Percentiles rank a stretch among this genome's conserved stretches.
Evolutionary conservation across 2,888 invertebrate genomes (phyloP).

Genomic region (Uropetala carovei): DNA sequence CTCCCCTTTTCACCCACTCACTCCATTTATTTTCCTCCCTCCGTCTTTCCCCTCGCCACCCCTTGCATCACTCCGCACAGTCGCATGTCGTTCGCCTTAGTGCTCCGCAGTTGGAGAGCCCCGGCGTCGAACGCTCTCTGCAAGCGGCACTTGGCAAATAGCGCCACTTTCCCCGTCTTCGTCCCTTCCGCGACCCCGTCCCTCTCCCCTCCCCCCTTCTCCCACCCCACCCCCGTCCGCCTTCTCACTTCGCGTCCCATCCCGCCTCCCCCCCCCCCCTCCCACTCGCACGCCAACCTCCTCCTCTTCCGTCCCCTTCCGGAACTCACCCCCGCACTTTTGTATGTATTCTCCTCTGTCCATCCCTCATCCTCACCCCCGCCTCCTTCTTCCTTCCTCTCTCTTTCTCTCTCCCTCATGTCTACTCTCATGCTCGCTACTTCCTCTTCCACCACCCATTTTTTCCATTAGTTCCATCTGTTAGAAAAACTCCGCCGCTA

Average conservation of each 20-base stretch:
- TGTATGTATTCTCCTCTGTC: slow-evolving; percentile 1
- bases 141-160: slow-evolving; percentile 53
- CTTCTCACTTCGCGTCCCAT: background rate
- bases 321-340: background rate
- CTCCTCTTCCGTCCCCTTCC: background rate
- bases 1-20: background rate
- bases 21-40: background rate
- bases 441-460: background rate
- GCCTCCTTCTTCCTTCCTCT: background rate
- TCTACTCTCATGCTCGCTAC: background rate
- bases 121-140: slow-evolving; percentile 42
- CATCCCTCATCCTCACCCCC: background rate
- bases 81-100: background rate
- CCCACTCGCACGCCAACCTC: background rate
- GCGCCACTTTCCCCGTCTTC: background rate
- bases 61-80: too few relatives aligned
- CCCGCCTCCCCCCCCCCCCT: background rate
- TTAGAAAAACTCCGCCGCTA: background rate
- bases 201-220: background rate
- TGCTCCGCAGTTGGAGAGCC: slow-evolving; percentile 21
- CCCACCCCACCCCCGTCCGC: background rate
- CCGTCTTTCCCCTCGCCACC: background rate
- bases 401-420: background rate
- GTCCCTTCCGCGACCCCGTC: background rate
- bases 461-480: slow-evolving; percentile 29